Base-by-base conservation (phyloP, 2,797 vertebrate genomes). In the Mallotus villosus region DNA sequence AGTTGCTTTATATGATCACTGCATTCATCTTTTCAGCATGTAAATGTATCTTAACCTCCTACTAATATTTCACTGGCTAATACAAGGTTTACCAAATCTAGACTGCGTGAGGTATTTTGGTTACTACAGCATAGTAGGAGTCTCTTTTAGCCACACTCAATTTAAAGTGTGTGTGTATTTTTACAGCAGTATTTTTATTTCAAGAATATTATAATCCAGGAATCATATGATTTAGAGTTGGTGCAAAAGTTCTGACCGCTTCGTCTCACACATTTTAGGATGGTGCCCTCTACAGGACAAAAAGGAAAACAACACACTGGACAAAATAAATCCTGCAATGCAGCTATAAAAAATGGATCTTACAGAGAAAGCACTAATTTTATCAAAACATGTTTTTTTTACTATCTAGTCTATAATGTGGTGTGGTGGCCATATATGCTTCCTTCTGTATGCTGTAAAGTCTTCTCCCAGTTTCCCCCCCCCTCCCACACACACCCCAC, bases 141-240 rank as follows among this genome's bases (percentile, higher is more conserved):
- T n/a, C 65, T 29, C n/a, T 53, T 16, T 27, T 53, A 51, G 16
- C 17, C 16, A 37, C 34, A 41, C n/a, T 32, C 16, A 24, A 67
- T 60, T 11, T 60, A 8, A 22, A 12, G 11, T 22, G 51, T 55
- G 41, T 46, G 41, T 46, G 41, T 46, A 46, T 46, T 46, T 46
- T 46, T 46, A 46, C 12, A 46, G 41, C 11, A 46, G 63, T 24
- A 66, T 22, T 58, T 19, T 9, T 9, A 58, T n/a, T 27, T 24
- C 53, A 27, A 27, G 24, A 67, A 55, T 67, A 55, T 46, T 53
- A 51, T n/a, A 51, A 67, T 14, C 49, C 41, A 8, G 22, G 63
- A 37, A 46, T 66, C 14, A 6, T 51, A 49, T 51, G 41, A 49
- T 6, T 22, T 46, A 64, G 34, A 21, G 8, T 21, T 49, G 12